Evolutionary conservation across 2,888 invertebrate species (phyloP), one percentile per base, ranked within the genome.

Genomic region (Augiades crinisus): DNA sequence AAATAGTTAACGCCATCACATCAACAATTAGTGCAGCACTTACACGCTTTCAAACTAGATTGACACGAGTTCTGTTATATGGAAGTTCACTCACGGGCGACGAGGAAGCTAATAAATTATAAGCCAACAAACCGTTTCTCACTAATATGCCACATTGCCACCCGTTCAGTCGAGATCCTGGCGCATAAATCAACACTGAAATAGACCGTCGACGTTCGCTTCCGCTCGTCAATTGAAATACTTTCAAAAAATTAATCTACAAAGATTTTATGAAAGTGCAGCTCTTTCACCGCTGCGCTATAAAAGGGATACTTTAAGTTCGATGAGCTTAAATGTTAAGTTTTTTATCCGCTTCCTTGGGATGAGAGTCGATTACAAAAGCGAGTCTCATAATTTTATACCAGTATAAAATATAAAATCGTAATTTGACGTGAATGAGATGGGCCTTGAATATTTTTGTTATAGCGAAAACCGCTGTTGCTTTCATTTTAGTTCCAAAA

Each of bases 161-260:
- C 70, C 68, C 72, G 74, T 72, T 73, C 67, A 62, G 70, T 63
- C 53, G 68, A 70, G 75, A 78, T 75, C 72, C 70, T 65, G 63
- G 62, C 66, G 61, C 75, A 81, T 85, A 84, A 84, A 86, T 86
- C 84, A 86, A 78, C 70, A 72, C 83, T 69, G 73, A 86, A 86
- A 86, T 86, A 86, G 84, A 83, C 69, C 67, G 67, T 31, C 62
- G 73, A 71, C 76, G 70, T 59, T 66, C 67, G 75, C 70, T 78
- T 85, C 85, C 86, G 84, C 72, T 80, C 77, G 70, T 80, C 80
- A 80, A 71, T 72, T 68, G 60, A 61, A 65, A 72, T 70, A 67
- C 65, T 69, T 66, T 67, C 49, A 70, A 79, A 76, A 79, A 73
- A 74, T 70, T 67, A 70, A 70, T 72, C 63, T 69, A 74, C 67